Evolutionary conservation across 1,140 invertebrate species (phyloP), one percentile per base, ranked within the genome.

Genomic region (Spodoptera frugiperda): DNA sequence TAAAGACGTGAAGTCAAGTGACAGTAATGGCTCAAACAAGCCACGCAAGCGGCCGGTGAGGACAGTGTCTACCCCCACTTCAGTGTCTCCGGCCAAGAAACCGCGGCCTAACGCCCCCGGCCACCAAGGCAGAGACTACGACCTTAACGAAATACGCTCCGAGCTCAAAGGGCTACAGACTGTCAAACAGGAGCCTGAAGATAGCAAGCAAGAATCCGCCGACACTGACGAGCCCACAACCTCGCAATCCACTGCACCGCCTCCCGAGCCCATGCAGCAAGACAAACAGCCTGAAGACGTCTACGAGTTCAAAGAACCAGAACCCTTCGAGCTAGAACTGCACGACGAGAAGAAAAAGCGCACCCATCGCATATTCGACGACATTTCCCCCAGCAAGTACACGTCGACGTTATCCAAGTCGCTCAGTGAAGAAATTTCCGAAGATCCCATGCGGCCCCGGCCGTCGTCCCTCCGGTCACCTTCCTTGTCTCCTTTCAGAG

Each of bases 251-350:
- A 72, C 71, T 2, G 73, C 81, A n/a, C 71, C 81, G 2, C 59
- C 94, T 4, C 21, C 57, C 1, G 92, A 94, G 74, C 84, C 85
- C 0, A 77, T 87, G 17, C 87, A 85, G 19, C 84, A 88, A 14
- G 93, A 95, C 19, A 94, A 94, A 79, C 89, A 92, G 77, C 94
- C 95, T 6, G 96, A 97, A 82, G 97, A 98, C 89, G 96, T 98
- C 86, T 98, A 98, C 82, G 97, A 98, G 89, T 98, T 98, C 84
- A 98, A 98, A 91, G 97, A 98, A 93, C 97, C 97, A 0, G 97
- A 98, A 91, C 97, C 97, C 0, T 98, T 98, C 84, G 97, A 98
- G 89, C 96, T 97, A 81, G 97, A 97, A 90, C 95, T 96, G 10
- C 95, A 96, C 19, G 95, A 96, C 81, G 95, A 96, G 72, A 96